phyloP scores from a whole-genome alignment of 2,113 vertebrate genomes.

The Emydura subglobosa region DNA sequence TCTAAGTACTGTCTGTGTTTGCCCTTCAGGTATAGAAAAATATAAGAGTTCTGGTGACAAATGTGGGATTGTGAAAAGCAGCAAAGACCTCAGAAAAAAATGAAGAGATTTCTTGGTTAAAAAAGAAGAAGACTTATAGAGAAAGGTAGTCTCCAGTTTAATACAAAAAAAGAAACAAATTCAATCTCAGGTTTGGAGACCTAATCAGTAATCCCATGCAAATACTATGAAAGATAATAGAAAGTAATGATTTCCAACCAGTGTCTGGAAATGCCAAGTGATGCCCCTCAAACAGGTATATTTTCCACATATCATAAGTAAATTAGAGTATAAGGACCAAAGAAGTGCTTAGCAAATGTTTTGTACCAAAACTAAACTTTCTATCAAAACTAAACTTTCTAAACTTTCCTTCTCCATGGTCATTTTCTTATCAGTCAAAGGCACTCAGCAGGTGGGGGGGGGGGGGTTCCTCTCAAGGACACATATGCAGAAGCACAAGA shows the following conservation, averaged over 20 bases:
- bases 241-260: background rate
- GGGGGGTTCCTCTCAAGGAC: no score
- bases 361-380: background rate
- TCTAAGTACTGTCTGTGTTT: slow-evolving; percentile 45
- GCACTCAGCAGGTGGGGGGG: no score
- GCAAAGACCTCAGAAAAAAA: background rate
- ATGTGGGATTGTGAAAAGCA: background rate
- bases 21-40: slow-evolving; percentile 35
- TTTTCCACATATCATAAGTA: background rate
- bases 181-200: background rate
- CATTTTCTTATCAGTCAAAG: no score
- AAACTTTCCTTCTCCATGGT: background rate
- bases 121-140: background rate
- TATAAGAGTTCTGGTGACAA: background rate
- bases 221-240: background rate
- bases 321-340: background rate
- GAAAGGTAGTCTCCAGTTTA: background rate
- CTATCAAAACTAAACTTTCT: background rate
- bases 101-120: background rate
- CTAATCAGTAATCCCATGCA: background rate
- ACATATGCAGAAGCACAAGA: no score
- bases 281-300: background rate
- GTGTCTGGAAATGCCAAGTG: background rate
- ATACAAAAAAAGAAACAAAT: background rate
- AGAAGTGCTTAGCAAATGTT: background rate